Evolutionary conservation across 2,888 invertebrate genomes (phyloP).

Genomic region (Diplazon laetatorius): DNA sequence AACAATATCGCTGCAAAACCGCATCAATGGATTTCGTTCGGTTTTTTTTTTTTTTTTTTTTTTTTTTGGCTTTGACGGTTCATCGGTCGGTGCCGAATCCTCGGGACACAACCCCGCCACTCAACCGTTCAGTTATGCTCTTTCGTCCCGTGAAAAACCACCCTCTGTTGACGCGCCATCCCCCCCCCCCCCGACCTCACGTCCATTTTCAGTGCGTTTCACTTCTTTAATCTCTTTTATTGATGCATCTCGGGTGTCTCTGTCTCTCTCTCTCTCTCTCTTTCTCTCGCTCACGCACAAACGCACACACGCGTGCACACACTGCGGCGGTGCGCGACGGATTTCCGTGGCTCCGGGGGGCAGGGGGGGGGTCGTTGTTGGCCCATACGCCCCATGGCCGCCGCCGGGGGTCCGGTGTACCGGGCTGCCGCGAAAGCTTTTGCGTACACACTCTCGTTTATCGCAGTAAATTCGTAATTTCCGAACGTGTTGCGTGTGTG

Average conservation of each 20-base stretch:
- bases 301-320: too few relatives aligned
- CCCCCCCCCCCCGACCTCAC: slow-evolving; percentile 39
- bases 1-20: slow-evolving; percentile 49
- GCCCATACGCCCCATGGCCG: background rate
- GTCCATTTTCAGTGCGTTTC: slow-evolving; percentile 49
- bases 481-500: slow-evolving; percentile 52
- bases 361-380: background rate
- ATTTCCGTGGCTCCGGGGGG: slow-evolving; percentile 20
- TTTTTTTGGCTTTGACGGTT: slow-evolving; percentile 49
- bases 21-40: slow-evolving; percentile 54
- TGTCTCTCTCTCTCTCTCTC: background rate
- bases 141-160: slow-evolving; percentile 18
- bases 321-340: slow-evolving; percentile 7
- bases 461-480: slow-evolving; percentile 65
- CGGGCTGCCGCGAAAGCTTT: slow-evolving; percentile 28
- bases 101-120: slow-evolving; percentile 28
- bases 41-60: background rate
- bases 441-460: slow-evolving; percentile 52
- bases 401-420: too few relatives aligned
- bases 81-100: slow-evolving; percentile 39
- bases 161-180: slow-evolving; percentile 8
- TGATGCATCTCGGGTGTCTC: background rate
- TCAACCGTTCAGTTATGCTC: slow-evolving; percentile 34
- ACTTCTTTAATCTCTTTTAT: slow-evolving; percentile 55
- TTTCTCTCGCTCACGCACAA: too few relatives aligned